Percentiles rank a stretch among this genome's conserved stretches.
These are phyloP conservation scores for Micoletzkya japonica DNA, from an alignment of 2,888 invertebrate species.

Conservation along the genomic window DNA sequence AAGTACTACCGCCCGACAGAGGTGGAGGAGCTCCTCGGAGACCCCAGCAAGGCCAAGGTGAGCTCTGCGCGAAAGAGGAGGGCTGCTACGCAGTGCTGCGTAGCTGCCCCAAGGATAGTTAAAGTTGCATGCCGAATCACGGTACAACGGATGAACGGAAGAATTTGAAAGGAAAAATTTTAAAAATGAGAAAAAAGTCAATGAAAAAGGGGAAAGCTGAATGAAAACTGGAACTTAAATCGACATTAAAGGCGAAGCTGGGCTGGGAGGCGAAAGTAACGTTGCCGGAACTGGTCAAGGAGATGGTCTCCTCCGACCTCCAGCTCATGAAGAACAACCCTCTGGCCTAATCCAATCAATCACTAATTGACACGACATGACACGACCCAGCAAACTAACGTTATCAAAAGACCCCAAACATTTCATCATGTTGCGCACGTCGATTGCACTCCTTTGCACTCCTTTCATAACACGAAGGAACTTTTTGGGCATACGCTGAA, in stretches of 20 bases:
- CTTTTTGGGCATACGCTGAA: too few species aligned
- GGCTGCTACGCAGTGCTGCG: too few species aligned
- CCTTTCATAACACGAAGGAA: too few species aligned
- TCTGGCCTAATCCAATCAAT: constrained; percentile 75
- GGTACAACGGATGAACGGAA: too few species aligned
- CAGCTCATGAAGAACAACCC: constrained; percentile 88
- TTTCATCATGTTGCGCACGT: too few species aligned
- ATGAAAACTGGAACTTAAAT: background rate
- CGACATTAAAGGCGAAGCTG: constrained; percentile 70
- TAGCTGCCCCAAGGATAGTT: too few species aligned
- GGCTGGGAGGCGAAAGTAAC: constrained; percentile 85
- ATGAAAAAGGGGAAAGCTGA: background rate
- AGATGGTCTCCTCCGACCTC: constrained; percentile 91
- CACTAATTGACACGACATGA: too few species aligned
- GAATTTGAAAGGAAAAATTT: background rate
- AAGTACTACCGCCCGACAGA: constrained; percentile 96
- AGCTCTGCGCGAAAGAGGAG: too few species aligned
- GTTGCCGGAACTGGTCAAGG: constrained; percentile 80
- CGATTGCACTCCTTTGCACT: too few species aligned
- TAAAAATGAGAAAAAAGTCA: background rate
- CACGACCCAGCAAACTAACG: too few species aligned
- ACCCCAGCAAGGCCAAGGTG: constrained; percentile 83
- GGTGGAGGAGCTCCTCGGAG: constrained; percentile 86
- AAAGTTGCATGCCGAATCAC: too few species aligned
- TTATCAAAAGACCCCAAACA: too few species aligned